Conservation (phyloP, 2,888 invertebrate species). For the Parnassius orleans region DNA sequence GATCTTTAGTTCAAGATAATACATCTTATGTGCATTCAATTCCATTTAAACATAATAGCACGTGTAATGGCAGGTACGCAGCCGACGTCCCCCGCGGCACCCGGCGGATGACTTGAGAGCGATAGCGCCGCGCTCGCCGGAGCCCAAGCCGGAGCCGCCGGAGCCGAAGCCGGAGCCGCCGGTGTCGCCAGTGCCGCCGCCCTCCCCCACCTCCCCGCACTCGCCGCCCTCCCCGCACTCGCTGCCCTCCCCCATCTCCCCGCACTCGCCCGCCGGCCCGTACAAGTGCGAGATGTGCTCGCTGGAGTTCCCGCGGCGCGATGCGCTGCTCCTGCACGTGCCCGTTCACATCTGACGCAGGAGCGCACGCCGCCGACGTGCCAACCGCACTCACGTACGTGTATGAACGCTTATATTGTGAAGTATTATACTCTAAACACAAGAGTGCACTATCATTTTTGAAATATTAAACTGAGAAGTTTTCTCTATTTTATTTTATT, state of each 20-base stretch:
- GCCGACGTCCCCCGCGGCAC: slow-evolving; percentile 60
- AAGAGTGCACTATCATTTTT: not conserved
- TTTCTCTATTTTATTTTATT: slow-evolving; percentile 9
- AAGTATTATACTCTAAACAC: too few relatives aligned
- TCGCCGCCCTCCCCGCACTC: slow-evolving; percentile 26
- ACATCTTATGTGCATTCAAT: too few relatives aligned
- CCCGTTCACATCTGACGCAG: slow-evolving; percentile 88
- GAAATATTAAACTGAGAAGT: too few relatives aligned
- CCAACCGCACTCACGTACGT: slow-evolving; percentile 12
- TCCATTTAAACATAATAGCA: too few relatives aligned
- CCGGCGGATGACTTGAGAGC: slow-evolving; percentile 68
- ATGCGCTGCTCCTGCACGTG: slow-evolving; percentile 87
- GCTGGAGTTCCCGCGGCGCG: slow-evolving; percentile 86
- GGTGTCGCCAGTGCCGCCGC: not conserved
- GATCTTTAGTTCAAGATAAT: too few relatives aligned
- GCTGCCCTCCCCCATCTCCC: slow-evolving; percentile 17
- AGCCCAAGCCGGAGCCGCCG: slow-evolving; percentile 13
- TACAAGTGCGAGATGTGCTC: slow-evolving; percentile 93
- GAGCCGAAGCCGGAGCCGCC: too few relatives aligned
- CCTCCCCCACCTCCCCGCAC: slow-evolving; percentile 15
- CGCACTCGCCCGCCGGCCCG: slow-evolving; percentile 61
- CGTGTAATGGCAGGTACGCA: slow-evolving; percentile 40
- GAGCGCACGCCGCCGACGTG: slow-evolving; percentile 15
- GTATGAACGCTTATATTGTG: slow-evolving; percentile 7
- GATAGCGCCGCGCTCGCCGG: slow-evolving; percentile 45